phyloP scores from a whole-genome alignment of 2,113 vertebrate genomes.

The Anseranas semipalmata region DNA sequence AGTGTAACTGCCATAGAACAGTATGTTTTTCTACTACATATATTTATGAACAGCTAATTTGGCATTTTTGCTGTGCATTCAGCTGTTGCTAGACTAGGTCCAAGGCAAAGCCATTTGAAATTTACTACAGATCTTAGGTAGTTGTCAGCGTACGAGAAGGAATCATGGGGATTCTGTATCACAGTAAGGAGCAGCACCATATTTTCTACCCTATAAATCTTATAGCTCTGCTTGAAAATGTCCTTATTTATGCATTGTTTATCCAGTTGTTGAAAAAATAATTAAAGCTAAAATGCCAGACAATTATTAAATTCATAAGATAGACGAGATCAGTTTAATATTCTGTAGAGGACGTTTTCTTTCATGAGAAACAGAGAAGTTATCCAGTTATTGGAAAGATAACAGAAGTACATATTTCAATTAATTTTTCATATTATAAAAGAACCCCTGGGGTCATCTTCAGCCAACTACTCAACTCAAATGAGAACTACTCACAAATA shows the following conservation, averaged over 20 bases:
- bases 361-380: slow-evolving; percentile 33
- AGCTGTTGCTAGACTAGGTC: background rate
- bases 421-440: slow-evolving; percentile 46
- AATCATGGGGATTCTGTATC: background rate
- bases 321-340: slow-evolving; percentile 30
- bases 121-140: background rate
- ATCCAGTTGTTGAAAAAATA: background rate
- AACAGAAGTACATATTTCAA: slow-evolving; percentile 57
- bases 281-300: background rate
- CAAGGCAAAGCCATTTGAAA: background rate
- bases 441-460: slow-evolving; percentile 11
- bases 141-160: background rate
- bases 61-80: background rate
- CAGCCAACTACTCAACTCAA: slow-evolving; percentile 2
- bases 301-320: slow-evolving; percentile 8
- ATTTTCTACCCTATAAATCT: background rate
- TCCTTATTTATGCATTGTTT: background rate
- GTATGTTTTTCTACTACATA: background rate
- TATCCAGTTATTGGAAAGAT: slow-evolving; percentile 35
- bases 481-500: slow-evolving; percentile 20
- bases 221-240: background rate
- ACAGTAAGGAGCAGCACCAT: background rate
- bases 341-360: slow-evolving; percentile 19
- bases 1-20: background rate
- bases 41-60: background rate